Base-by-base conservation (phyloP, 2,888 invertebrate species). In the Tiliacea citrago region DNA sequence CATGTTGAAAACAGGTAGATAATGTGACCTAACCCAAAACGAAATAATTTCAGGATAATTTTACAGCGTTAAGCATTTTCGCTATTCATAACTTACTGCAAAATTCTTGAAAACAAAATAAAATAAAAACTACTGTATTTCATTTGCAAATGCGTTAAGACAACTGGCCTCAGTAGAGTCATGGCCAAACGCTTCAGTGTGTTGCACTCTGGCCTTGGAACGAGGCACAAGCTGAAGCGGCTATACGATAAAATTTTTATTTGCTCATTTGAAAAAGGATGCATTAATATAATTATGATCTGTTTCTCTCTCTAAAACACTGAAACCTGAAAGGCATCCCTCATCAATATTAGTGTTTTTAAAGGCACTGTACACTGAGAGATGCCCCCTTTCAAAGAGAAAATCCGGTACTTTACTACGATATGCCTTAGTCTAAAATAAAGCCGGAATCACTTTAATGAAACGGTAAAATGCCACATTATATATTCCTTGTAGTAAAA, bases 181-280 rank as follows among this genome's bases (percentile, higher is more conserved):
- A 86, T 72, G 94, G 94, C 90, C 93, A 89, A 79, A 83, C 75
- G 81, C 78, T 86, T 81, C 90, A 92, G 94, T 92, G 57, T 86
- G 86, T 86, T 86, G 87, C 87, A 87, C 87, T 87, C 73, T 85
- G 84, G 77, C 80, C 86, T 85, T 86, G 86, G 87, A 84, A 73
- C 76, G 51, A 82, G 70, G 8, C 73, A 65, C 51, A 55, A 58
- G 73, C 72, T 68, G 55, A 67, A 79, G 87, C 86, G 77, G n/a
- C 39, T 39, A 4, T 39, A 39, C 3, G 39, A 39, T 6, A 39
- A 0, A 39, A 39, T 39, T 4, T 39, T 39, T 39, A 39, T 39
- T 39, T 39, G 39, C 39, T 39, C 5, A 39, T 39, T 39, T 39
- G 2, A 39, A 39, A 39, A 39, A 39, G 5, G 39, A 4, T 39